Evolutionary conservation across 2,113 vertebrate species (phyloP), one percentile per base, ranked within the genome.

Genomic region (Labrus mixtus): DNA sequence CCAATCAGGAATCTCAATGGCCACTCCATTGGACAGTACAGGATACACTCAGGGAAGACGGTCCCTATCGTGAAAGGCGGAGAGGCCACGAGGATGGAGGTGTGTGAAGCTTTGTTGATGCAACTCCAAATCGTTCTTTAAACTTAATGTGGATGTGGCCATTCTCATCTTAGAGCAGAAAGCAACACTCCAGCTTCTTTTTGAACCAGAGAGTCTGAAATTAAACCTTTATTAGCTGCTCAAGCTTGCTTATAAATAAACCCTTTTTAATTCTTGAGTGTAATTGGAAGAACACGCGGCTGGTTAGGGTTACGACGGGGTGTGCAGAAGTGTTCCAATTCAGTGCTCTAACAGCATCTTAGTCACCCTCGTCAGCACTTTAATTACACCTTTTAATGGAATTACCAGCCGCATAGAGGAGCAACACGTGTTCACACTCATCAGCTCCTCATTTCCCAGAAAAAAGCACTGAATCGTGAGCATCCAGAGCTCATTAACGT

Each of bases 31-130:
- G 98, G 98, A 58, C 98, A 96, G 0, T 99, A 99, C 73, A 96
- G 98, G 91, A 99, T 99, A 96, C 98, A 99, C 1, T 98, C 97
- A 23, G 98, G 98, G 0, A 99, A 99, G 93, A 99, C 98, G 0
- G 98, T 99, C 76, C 98, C 98, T 81, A 99, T 99, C 81, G 98
- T 99, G 68, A 99, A 99, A 92, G 98, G 98, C 90, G 98, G 98
- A 68, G 98, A 99, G 91, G 98, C 97, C 11, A 99, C 97, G 10
- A 96, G 94, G 80, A 99, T 99, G 98, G 98, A 99, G 96, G 98
- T 95, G 57, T 87, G 98, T 99, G 83, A 16, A 13, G 39, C 48
- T 51, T 10, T 10, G 8, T 67, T 33, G 1, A 5, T 48, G 19
- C 11, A 39, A 9, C 15, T 22, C 22, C 8, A 10, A 59, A n/a